Base-by-base conservation (phyloP, 2,113 vertebrate genomes). In the Gymnogyps californianus region DNA sequence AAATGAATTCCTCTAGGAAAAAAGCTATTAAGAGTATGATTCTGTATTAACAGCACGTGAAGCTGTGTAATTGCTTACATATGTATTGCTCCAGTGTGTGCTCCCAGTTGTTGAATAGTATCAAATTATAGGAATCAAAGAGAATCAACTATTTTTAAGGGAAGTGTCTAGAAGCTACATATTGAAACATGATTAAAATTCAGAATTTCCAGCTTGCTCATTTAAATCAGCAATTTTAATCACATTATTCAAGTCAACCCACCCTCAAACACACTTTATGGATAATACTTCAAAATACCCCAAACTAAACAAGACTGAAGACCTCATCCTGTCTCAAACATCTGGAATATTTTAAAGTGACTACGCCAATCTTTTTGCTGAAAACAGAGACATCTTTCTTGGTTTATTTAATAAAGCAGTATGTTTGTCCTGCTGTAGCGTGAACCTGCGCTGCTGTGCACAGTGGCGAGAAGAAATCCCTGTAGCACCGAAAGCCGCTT, bases 141-240 rank as follows among this genome's bases (percentile, higher is more conserved):
- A 70, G 82, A 90, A 86, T 80, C 46, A 49, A 85, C 70, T 88
- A 7, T 66, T 96, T 96, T 92, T 72, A 92, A 94, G 71, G 85
- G 75, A 94, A 81, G 42, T 51, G 46, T 88, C 92, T 96, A 26
- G 85, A 83, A 95, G 75, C 87, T 77, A 24, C 82, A 11, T 49
- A 40, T 47, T 62, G 84, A 85, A 87, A 80, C n/a, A 46, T 69
- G 58, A 90, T 94, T 77, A 86, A 94, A 94, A 95, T 88, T 82
- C 78, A 88, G 46, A 8, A 52, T 90, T 97, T 93, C 32, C 59
- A 92, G 54, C 79, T 85, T 81, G 29, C 51, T 90, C 0, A 1
- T 90, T 91, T 61, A 88, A 91, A 96, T 90, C 38, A 36, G 77
- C 74, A 82, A 61, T 90, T 93, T 94, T 93, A 94, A 95, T 96